phyloP scores from a whole-genome alignment of 2,797 vertebrate species.

The Argyrosomus regius region DNA sequence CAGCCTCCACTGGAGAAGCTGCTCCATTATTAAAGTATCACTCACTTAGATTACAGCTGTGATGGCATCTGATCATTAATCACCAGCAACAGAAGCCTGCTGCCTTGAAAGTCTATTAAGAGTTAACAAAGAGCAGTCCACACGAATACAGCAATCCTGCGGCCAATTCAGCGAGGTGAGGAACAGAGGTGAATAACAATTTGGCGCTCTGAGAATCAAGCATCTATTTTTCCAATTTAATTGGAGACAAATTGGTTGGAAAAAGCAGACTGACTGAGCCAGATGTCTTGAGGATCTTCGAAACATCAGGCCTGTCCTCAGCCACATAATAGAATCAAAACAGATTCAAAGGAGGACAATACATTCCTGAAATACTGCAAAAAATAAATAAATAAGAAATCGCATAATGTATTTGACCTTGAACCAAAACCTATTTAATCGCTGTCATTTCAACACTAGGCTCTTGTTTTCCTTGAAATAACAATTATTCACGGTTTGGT shows the following conservation, averaged over 20 bases:
- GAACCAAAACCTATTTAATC: slow-evolving; percentile 64
- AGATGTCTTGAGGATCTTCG: slow-evolving; percentile 21
- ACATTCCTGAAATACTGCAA: slow-evolving; percentile 11
- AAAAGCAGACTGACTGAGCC: slow-evolving; percentile 23
- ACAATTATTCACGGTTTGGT: slow-evolving; percentile 73
- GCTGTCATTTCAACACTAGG: slow-evolving; percentile 55
- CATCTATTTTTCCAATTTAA: slow-evolving; percentile 62
- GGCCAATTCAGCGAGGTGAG: slow-evolving; percentile 54
- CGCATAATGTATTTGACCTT: slow-evolving; percentile 57
- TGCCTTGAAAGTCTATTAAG: slow-evolving; percentile 72
- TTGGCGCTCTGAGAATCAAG: slow-evolving; percentile 43
- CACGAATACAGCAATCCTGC: slow-evolving; percentile 52
- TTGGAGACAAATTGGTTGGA: slow-evolving; percentile 51
- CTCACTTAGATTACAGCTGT: slow-evolving; percentile 80
- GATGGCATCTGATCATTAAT: slow-evolving; percentile 80
- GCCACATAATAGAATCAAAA: slow-evolving; percentile 36
- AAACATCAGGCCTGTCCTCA: slow-evolving; percentile 9
- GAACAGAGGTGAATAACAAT: slow-evolving; percentile 71
- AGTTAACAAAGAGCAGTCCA: slow-evolving; percentile 75
- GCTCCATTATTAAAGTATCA: slow-evolving; percentile 85
- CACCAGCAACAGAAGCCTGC: slow-evolving; percentile 69
- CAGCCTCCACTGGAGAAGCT: slow-evolving; percentile 57
- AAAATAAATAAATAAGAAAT: slow-evolving; percentile 33
- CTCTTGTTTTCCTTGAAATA: slow-evolving; percentile 67
- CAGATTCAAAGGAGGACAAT: slow-evolving; percentile 35